These are phyloP conservation scores for Onychostoma macrolepis DNA, from an alignment of 2,113 vertebrate species.

Conservation along the genomic window DNA sequence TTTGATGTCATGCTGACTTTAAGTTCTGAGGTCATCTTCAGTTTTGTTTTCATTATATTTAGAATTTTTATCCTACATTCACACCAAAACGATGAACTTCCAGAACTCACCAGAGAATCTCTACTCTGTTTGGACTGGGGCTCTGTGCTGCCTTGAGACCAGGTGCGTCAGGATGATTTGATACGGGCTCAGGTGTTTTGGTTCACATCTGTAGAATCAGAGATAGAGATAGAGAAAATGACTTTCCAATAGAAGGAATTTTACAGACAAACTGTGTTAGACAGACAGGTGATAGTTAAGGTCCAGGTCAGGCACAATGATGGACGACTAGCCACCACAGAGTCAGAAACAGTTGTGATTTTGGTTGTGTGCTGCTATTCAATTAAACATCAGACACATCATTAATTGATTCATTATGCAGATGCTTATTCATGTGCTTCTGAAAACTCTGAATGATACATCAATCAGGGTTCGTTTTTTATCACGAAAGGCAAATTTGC, in stretches of 20 bases:
- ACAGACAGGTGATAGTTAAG: conserved; percentile 7
- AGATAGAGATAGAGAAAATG: neutral
- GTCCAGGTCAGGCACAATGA: neutral
- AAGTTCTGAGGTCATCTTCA: neutral
- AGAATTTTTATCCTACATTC: neutral
- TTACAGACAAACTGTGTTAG: neutral
- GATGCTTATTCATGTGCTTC: neutral
- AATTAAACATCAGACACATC: neutral
- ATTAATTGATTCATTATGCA: conserved; percentile 2
- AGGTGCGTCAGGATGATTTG: conserved; percentile 1
- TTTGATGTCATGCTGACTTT: neutral
- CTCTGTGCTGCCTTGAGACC: neutral
- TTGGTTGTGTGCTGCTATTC: neutral
- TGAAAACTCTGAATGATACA: neutral
- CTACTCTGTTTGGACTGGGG: neutral
- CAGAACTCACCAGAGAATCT: neutral
- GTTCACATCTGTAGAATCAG: neutral
- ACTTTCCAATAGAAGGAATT: conserved; percentile 10
- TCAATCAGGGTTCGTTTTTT: neutral
- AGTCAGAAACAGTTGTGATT: neutral
- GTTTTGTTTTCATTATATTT: neutral
- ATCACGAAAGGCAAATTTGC: neutral
- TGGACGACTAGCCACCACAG: neutral
- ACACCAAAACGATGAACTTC: neutral
- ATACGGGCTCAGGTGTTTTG: conserved; percentile 31